Conservation (phyloP, 2,888 invertebrate species). For the Aelia acuminata region DNA sequence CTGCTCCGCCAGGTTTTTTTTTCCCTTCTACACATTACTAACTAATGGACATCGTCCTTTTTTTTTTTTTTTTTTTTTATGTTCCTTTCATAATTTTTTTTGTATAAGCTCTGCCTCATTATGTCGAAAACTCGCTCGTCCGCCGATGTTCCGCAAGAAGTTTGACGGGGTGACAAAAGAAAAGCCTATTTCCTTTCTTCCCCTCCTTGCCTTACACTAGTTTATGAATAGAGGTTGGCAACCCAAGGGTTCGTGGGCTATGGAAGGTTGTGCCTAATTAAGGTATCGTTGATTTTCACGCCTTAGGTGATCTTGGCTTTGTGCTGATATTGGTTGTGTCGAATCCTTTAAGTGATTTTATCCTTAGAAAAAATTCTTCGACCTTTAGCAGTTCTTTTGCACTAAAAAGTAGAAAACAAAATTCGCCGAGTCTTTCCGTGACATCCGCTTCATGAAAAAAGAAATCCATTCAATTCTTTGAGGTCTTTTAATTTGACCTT, state of each 20-base stretch:
- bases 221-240: slow-evolving; percentile 34
- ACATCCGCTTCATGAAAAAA: not conserved
- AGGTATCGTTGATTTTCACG: not conserved
- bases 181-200: not conserved
- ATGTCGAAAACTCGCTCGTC: slow-evolving; percentile 36
- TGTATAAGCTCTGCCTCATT: slow-evolving; percentile 9
- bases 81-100: slow-evolving; percentile 36
- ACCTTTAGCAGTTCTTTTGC: not conserved
- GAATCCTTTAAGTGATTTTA: not conserved
- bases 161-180: slow-evolving; percentile 19
- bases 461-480: no score
- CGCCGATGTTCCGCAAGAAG: slow-evolving; percentile 32
- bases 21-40: not conserved
- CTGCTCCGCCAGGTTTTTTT: not conserved
- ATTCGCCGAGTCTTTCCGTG: not conserved
- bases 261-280: not conserved
- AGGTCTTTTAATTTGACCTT: no score
- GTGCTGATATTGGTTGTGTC: not conserved
- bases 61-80: no score
- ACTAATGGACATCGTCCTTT: slow-evolving; percentile 24
- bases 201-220: not conserved
- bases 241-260: slow-evolving; percentile 15
- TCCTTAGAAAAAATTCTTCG: not conserved
- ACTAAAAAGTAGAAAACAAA: not conserved
- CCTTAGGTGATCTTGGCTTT: not conserved